Percentiles rank a stretch among this genome's conserved stretches.
phyloP scores from a whole-genome alignment of 2,797 vertebrate genomes.

The Trematomus bernacchii region DNA sequence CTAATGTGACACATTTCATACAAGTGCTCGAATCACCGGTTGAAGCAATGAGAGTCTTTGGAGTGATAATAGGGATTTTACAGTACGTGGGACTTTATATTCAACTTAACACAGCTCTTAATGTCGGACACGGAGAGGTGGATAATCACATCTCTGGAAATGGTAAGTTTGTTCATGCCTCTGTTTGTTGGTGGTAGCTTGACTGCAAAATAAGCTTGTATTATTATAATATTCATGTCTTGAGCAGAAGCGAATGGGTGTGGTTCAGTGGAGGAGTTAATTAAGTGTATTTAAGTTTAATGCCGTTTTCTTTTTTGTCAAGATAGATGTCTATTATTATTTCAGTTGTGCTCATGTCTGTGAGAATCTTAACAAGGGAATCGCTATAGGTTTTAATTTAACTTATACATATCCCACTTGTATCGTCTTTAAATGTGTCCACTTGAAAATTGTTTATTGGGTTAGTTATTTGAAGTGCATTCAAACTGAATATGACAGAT shows the following conservation, averaged over 20 bases:
- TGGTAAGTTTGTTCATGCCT: conserved; percentile 80
- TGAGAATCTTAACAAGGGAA: not conserved
- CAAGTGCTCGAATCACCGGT: conserved; percentile 61
- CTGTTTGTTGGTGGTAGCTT: not conserved
- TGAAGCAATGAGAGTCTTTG: conserved; percentile 85
- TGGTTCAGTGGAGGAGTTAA: conserved; percentile 37
- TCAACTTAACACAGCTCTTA: conserved; percentile 88
- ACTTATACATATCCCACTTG: not conserved
- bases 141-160: conserved; percentile 87
- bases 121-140: conserved; percentile 80
- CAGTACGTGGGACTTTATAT: conserved; percentile 91
- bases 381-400: not conserved
- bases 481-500: not conserved
- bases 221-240: conserved; percentile 5
- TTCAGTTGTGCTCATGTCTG: not conserved
- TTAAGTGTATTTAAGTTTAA: too few relatives aligned
- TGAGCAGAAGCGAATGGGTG: conserved; percentile 42
- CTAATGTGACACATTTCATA: conserved; percentile 78
- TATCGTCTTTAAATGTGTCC: not conserved
- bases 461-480: not conserved
- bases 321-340: too few relatives aligned
- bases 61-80: conserved; percentile 86
- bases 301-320: not conserved
- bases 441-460: not conserved
- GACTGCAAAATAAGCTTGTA: not conserved